These are phyloP conservation scores for Mycteria americana DNA, from an alignment of 2,797 vertebrate species.

Conservation along the genomic window DNA sequence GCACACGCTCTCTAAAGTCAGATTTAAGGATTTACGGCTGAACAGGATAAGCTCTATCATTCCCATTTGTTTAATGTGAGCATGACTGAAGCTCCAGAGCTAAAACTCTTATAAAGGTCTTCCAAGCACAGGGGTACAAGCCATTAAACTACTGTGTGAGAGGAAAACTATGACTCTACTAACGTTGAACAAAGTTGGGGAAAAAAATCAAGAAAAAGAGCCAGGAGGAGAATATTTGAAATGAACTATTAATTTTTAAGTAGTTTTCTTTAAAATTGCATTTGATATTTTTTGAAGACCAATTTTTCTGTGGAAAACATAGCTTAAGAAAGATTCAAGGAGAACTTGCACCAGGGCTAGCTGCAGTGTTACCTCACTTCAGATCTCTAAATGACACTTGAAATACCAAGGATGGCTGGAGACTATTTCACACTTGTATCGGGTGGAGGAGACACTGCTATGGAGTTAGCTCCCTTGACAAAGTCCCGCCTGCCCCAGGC, in stretches of 20 bases:
- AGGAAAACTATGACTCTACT: not conserved
- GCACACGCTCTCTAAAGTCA: not conserved
- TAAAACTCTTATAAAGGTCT: not conserved
- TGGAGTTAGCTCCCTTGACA: not conserved
- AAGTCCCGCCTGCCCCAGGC: accelerated
- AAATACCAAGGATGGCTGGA: not conserved
- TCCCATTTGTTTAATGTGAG: conserved; percentile 14
- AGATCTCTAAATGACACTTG: not conserved
- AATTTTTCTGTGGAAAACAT: not conserved
- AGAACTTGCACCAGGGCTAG: not conserved
- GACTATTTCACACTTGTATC: not conserved
- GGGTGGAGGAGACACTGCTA: not conserved
- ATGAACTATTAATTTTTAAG: not conserved
- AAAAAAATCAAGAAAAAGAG: not conserved
- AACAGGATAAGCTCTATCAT: conserved; percentile 8
- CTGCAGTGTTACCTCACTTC: not conserved
- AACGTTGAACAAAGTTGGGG: not conserved
- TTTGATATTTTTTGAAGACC: not conserved
- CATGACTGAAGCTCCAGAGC: not conserved
- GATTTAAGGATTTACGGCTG: conserved; percentile 30
- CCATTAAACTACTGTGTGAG: not conserved
- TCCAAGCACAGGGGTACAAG: not conserved
- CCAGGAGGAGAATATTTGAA: not conserved
- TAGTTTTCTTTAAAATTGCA: not conserved
- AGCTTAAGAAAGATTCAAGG: not conserved